These are phyloP conservation scores for Anguilla anguilla DNA, from an alignment of 2,797 vertebrate species.

Conservation along the genomic window DNA sequence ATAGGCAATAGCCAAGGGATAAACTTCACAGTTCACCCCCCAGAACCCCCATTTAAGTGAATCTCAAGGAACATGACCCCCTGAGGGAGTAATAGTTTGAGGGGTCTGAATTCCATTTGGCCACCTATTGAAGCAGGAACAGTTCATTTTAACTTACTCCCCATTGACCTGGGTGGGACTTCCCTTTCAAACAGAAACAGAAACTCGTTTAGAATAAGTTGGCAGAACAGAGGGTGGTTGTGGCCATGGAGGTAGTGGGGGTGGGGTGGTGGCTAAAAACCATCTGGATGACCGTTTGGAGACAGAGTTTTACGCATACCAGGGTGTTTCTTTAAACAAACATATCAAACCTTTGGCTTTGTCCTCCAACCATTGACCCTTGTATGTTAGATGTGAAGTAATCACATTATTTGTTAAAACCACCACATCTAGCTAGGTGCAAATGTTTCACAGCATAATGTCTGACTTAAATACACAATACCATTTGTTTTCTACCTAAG, in stretches of 20 bases:
- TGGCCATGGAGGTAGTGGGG: not conserved
- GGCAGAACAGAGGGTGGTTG: constrained; percentile 41
- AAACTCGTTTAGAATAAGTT: constrained; percentile 51
- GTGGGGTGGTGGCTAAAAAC: constrained; percentile 11
- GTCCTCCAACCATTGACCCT: not conserved
- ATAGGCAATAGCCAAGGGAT: constrained; percentile 26
- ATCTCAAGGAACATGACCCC: constrained; percentile 55
- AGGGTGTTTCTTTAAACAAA: constrained; percentile 35
- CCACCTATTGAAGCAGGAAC: constrained; percentile 60
- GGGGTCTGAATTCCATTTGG: constrained; percentile 53
- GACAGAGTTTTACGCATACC: constrained; percentile 33
- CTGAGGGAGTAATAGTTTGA: constrained; percentile 54
- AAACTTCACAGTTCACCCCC: constrained; percentile 36
- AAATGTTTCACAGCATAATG: constrained; percentile 37
- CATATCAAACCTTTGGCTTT: not conserved
- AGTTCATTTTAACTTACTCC: constrained; percentile 56
- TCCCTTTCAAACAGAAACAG: constrained; percentile 47
- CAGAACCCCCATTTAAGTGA: constrained; percentile 50
- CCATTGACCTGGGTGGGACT: constrained; percentile 46
- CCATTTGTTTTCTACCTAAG: not conserved
- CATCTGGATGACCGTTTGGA: constrained; percentile 34
- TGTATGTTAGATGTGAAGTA: not conserved
- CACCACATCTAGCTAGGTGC: constrained; percentile 46
- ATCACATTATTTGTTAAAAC: not conserved
- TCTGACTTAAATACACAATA: constrained; percentile 7